phyloP scores from a whole-genome alignment of 2,797 vertebrate genomes.

The Phataginus tetradactyla region DNA sequence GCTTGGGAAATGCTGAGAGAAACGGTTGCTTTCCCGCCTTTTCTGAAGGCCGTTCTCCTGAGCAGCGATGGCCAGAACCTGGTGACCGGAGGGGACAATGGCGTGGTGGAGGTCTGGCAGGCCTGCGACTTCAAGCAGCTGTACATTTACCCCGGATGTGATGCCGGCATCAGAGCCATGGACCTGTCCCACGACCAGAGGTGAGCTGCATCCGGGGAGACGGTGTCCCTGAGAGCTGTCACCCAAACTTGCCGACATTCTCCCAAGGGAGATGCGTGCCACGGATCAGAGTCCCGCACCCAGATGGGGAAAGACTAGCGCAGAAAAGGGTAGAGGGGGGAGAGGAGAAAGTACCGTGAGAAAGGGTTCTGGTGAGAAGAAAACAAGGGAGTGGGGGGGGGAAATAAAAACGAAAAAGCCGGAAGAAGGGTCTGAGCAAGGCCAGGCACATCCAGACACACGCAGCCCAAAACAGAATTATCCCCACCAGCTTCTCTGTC shows the following conservation, averaged over 20 bases:
- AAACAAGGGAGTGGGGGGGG: background rate
- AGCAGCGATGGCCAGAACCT: conserved; percentile 99
- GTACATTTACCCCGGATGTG: conserved; percentile 99
- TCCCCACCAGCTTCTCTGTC: background rate
- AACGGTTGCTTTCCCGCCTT: conserved; percentile 57
- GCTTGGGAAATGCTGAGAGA: background rate
- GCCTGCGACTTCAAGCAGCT: conserved; percentile 99
- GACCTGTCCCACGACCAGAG: conserved; percentile 99
- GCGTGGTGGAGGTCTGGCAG: conserved; percentile 99
- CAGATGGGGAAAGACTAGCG: background rate
- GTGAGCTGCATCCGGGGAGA: conserved; percentile 82
- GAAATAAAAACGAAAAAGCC: no score
- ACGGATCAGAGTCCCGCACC: background rate
- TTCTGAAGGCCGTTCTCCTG: conserved; percentile 93
- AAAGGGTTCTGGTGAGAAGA: background rate
- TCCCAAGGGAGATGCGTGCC: background rate
- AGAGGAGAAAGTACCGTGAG: background rate
- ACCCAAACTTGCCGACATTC: background rate
- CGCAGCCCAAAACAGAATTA: background rate
- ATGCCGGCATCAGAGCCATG: conserved; percentile 98
- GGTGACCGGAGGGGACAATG: conserved; percentile 98
- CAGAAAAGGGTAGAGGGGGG: background rate
- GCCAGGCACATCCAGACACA: background rate
- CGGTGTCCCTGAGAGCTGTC: background rate
- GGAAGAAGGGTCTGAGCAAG: background rate